These are phyloP conservation scores for Geococcyx californianus DNA, from an alignment of 2,113 vertebrate species.

Conservation along the genomic window DNA sequence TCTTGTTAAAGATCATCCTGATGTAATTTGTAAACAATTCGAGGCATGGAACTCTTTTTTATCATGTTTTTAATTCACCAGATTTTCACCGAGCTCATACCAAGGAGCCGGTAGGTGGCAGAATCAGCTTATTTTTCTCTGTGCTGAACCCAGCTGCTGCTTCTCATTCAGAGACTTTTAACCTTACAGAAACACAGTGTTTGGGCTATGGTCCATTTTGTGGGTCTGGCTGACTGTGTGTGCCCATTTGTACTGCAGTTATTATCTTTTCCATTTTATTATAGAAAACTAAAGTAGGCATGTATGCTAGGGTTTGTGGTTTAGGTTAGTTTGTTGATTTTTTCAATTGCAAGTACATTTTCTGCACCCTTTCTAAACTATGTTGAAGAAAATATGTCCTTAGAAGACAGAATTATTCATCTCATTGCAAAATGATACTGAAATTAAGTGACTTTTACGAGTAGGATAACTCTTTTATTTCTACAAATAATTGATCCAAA, in stretches of 20 bases:
- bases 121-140: background rate
- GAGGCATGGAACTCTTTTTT: background rate
- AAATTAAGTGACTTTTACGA: background rate
- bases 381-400: background rate
- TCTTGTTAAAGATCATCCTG: background rate
- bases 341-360: background rate
- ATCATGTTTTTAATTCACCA: background rate
- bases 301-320: background rate
- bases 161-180: background rate
- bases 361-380: background rate
- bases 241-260: background rate
- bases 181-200: background rate
- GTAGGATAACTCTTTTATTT: background rate
- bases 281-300: background rate
- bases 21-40: background rate
- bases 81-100: background rate
- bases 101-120: slow-evolving; percentile 17
- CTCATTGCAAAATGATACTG: background rate
- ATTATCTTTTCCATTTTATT: background rate
- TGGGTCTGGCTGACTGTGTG: background rate
- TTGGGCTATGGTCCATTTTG: background rate
- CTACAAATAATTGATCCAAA: background rate
- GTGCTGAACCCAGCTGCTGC: accelerated
- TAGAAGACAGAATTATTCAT: background rate
- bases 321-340: background rate